These are phyloP conservation scores for Adoxophyes honmai DNA, from an alignment of 1,140 invertebrate genomes.

Conservation along the genomic window DNA sequence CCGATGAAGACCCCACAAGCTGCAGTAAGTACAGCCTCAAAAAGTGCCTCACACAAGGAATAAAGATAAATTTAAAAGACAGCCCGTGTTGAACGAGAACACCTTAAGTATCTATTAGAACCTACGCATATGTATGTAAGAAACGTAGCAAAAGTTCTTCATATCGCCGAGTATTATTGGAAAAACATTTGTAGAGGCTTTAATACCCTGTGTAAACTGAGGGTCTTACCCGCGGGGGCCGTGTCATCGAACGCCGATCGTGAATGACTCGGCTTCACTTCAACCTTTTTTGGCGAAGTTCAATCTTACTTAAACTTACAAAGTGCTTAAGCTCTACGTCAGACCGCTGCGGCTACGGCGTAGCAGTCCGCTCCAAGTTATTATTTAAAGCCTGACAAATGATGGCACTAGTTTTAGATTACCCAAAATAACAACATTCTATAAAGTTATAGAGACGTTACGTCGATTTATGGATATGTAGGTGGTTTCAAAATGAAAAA, in stretches of 20 bases:
- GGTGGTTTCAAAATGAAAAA: no score
- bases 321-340: slow-evolving; percentile 1
- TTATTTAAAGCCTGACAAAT: no score
- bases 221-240: slow-evolving; percentile 9
- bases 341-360: slow-evolving; percentile 2
- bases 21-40: slow-evolving; percentile 81
- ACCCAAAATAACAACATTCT: no score
- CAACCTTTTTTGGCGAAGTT: slow-evolving; percentile 1
- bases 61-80: no score
- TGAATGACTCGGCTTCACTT: slow-evolving; percentile 8
- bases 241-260: slow-evolving; percentile 7
- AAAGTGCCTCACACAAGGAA: not conserved
- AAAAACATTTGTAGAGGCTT: slow-evolving; percentile 14
- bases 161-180: slow-evolving; percentile 11
- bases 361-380: not conserved
- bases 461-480: no score
- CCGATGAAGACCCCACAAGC: slow-evolving; percentile 82
- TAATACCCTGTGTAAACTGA: slow-evolving; percentile 14
- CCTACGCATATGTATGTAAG: no score
- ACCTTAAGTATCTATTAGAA: not conserved
- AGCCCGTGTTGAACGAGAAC: slow-evolving; percentile 18
- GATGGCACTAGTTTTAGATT: no score
- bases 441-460: no score
- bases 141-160: not conserved
- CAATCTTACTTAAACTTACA: not conserved